Base-by-base conservation (phyloP, 2,797 vertebrate species). In the Monodelphis domestica region DNA sequence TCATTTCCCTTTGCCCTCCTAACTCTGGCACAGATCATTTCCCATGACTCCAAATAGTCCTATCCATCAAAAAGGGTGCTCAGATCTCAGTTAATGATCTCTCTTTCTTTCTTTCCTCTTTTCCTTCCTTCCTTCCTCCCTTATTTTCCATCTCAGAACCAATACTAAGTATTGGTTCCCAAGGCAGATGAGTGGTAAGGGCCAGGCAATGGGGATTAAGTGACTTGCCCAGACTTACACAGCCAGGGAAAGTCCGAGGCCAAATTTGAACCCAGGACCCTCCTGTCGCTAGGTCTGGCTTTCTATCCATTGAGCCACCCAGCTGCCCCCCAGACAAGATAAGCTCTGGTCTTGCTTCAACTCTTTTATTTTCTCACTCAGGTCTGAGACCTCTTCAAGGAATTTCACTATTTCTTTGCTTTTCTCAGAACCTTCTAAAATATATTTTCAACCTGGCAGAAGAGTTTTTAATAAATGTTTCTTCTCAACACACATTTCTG, bases 1-100 rank as follows among this genome's bases (percentile, higher is more conserved):
- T 95, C n/a, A 88, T 55, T 59, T 56, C 17, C 38, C 91, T 70
- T 90, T 94, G 91, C 54, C n/a, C 70, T 26, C n/a, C 45, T 59
- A 90, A 56, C 38, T 92, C 59, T 45, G 30, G 90, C 50, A 90
- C 26, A 90, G 89, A 51, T 88, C 50, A 28, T 54, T 52, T 92
- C 84, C 33, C 28, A 88, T 87, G 12, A 78, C 29, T 21, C 21
- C 63, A 70, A 38, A 38, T 6, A 38, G n/a, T 24, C 2, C 2
- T 24, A 70, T 38, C 63, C 21, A 38, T 70, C 38, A 38, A 5
- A 70, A 70, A 70, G n/a, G 38, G 38, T 38, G 21, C 63, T 45
- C 70, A 78, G 45, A 45, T 38, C 38, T 78, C 70, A 45, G 6
- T 2, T 78, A 24, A 45, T 24, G 38, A 45, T 15, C 53, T 5